Evolutionary conservation across 2,797 vertebrate species (phyloP), one percentile per base, ranked within the genome.

Genomic region (Diglossa cyanea): DNA sequence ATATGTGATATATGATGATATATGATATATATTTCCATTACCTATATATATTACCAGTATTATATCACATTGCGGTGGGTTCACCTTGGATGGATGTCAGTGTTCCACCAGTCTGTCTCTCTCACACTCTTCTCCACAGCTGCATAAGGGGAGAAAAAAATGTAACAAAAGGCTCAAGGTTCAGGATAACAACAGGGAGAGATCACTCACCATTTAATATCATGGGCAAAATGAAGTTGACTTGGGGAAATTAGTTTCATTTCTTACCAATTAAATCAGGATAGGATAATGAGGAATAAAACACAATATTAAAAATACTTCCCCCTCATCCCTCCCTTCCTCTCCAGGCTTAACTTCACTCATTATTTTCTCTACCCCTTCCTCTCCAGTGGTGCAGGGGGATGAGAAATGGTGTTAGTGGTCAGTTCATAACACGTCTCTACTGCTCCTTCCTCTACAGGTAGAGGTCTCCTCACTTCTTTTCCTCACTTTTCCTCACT

Each of bases 181-280:
- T 21, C 0, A 1, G 13, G 11, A 33, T 21, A 88, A 50, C 0
- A 5, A 25, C 23, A 51, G 19, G 23, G 37, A 58, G 17, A 45
- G 11, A n/a, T 39, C 39, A 30, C n/a, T 73, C 9, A 33, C 5
- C 5, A 6, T 12, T 26, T 53, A 47, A 14, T 6, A 35, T 23
- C 26, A 48, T 3, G 3, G 17, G 11, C 12, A 47, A 66, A 80
- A 66, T 25, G 5, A 24, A 80, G 10, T 4, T 13, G 20, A 24
- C 9, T 28, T 42, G 16, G 9, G 26, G 21, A 81, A 75, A 62
- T 28, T 8, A 24, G 2, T 26, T 61, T 26, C 12, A 54, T 48
- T 68, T 75, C 47, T 54, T 55, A 48, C 15, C 7, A 42, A 35
- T 68, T 31, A 37, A 42, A 67, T 48, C 23, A 62, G 28, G 4